Evolutionary conservation across 2,888 invertebrate genomes (phyloP), one percentile per base, ranked within the genome.

Genomic region (Drosophila melanosoma): DNA sequence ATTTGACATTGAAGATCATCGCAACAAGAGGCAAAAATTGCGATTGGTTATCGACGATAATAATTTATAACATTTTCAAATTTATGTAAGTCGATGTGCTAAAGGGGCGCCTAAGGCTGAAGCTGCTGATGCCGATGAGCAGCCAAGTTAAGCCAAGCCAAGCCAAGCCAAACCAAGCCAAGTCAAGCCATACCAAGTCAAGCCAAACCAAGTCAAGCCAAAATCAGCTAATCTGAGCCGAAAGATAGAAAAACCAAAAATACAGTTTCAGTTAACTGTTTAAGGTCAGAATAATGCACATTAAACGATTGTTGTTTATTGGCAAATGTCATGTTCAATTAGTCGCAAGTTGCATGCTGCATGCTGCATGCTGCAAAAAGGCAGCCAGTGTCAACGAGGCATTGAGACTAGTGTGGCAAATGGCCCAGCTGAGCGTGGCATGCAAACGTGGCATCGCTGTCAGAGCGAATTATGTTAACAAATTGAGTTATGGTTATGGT

Each of bases 221-320:
- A 58, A 58, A n/a, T 26, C 56, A 36, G 12, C 49, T 35, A 20
- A 51, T 29, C 36, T 10, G 6, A 45, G 32, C 36, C 12, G 38
- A 33, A 68, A 32, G 32, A 26, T 12, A 12, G 15, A 65, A 45
- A 26, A 15, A 36, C 20, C 20, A 17, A 33, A 26, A 48, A n/a
- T 35, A 38, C 23, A 59, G 38, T 63, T 74, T 53, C 49, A 59
- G 40, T 49, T 69, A 56, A 69, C 36, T 54, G 71, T 51, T 72
- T 85, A 82, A 82, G 88, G 83, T 83, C 83, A 87, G 65, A 65
- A 72, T 56, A 72, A 66, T 53, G 82, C 66, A 76, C 76, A 79
- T 76, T 88, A 88, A 81, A 83, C 87, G 87, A 88, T 88, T 81
- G 84, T 88, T 71, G 83, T 81, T 88, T 88, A 86, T 87, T 89